Evolutionary conservation across 2,113 vertebrate genomes (phyloP), one percentile per base, ranked within the genome.

Genomic region (Fulmarus glacialis): DNA sequence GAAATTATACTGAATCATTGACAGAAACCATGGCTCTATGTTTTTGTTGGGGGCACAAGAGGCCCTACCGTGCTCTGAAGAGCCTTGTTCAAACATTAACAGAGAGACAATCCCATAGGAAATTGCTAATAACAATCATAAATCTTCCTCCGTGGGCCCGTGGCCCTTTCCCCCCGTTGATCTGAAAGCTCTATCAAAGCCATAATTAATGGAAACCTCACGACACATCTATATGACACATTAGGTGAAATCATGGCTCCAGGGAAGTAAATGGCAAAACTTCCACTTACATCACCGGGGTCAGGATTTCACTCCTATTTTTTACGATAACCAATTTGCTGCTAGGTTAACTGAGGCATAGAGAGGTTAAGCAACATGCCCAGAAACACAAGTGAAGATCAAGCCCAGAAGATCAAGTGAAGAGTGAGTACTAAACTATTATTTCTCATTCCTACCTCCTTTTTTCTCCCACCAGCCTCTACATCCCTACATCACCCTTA

Each of bases 31-130:
- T 7, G 15, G 71, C 22, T 48, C 75, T 45, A 9, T 40, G 55
- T 27, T 94, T 94, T 73, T 66, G 58, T 64, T 23, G 38, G 34
- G 45, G 47, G 53, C 45, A 21, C 2, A 58, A 53, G 82, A 75
- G 50, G 66, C 67, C 74, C 71, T 22, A n/a, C 60, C 4, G 1
- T 21, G 58, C 71, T 82, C 78, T 80, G 89, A 87, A 85, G 85
- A 91, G 90, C 66, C 84, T 94, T 86, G 79, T 83, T 91, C 74
- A 93, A 94, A 88, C 89, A 93, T 82, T 88, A 94, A 85, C 94
- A 91, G 87, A 82, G 52, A 89, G 71, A 87, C 47, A 80, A 55
- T 55, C 87, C 91, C 74, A 40, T 16, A 90, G 89, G 84, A 94
- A 93, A 77, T 45, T 0, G 1, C 64, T 94, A 93, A 93, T 77